phyloP scores from a whole-genome alignment of 2,113 vertebrate genomes.

The Planiliza haematocheilus region DNA sequence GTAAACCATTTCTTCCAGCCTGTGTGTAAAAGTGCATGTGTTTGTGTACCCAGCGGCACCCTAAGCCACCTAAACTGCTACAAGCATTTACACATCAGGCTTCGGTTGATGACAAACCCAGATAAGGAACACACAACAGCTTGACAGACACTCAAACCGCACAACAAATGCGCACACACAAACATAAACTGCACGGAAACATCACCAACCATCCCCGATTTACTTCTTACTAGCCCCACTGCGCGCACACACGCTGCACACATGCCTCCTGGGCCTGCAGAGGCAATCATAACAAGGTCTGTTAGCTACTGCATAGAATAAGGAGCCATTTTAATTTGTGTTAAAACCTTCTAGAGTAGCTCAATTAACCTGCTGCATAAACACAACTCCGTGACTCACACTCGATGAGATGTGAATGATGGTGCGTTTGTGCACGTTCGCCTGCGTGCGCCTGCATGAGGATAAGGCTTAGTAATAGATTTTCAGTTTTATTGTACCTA shows the following conservation, averaged over 20 bases:
- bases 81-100: conserved; percentile 38
- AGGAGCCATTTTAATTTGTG: conserved; percentile 56
- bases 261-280: conserved; percentile 13
- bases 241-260: not conserved
- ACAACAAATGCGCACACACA: conserved; percentile 14
- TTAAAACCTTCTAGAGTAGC: conserved; percentile 56
- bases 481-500: conserved; percentile 5
- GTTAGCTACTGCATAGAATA: conserved; percentile 41
- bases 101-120: conserved; percentile 55
- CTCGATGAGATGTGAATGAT: conserved; percentile 23
- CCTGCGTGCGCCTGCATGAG: not conserved
- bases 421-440: not conserved
- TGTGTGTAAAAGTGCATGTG: conserved; percentile 9
- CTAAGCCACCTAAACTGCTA: conserved; percentile 39
- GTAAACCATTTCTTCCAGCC: conserved; percentile 56
- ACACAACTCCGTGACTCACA: conserved; percentile 48
- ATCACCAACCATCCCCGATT: conserved; percentile 34
- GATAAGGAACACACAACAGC: conserved; percentile 47
- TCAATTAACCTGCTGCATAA: conserved; percentile 56
- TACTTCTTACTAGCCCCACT: conserved; percentile 1
- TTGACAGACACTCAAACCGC: conserved; percentile 22
- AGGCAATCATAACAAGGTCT: conserved; percentile 49
- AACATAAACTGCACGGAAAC: not conserved
- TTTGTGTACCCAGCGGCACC: conserved; percentile 11
- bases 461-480: conserved; percentile 31